Base-by-base conservation (phyloP, 37 sponge, comb jelly and placozoan genomes). In the Bolinopsis microptera region DNA sequence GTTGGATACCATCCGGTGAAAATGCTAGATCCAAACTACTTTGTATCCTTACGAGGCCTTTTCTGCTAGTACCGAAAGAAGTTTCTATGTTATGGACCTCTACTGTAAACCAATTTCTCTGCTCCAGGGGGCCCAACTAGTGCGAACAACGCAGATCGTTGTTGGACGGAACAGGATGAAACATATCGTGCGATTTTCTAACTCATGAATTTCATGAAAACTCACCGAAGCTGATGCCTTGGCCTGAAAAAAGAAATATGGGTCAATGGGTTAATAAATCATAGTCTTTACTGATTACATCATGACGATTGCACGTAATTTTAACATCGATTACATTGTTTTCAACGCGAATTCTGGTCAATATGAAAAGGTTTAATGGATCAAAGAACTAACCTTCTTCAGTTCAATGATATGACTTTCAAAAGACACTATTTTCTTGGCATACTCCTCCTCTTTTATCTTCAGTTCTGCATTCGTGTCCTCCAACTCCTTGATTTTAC, bases 171-270 rank as follows among this genome's bases (percentile, higher is more conserved):
- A 67, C 13, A 21, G 21, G 18, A 67, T 67, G 68, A 22, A 13
- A 67, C 68, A 67, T 21, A 67, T n/a, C n/a, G n/a, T n/a, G n/a
- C n/a, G n/a, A n/a, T n/a, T n/a, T n/a, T n/a, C n/a, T n/a, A n/a
- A n/a, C n/a, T n/a, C n/a, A n/a, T n/a, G n/a, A n/a, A n/a, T n/a
- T n/a, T n/a, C n/a, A n/a, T n/a, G n/a, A 48, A 86, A 33, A 86
- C 90, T 86, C 61, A 86, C 90, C 36, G 90, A 41, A 13, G 90
- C 90, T 39, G 90, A 86, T 8, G 90, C 90, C 39, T 86, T 86
- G 8, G 32, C 90, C 90, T 86, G 90, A 86, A 86, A 86, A 22
- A 72, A 8, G 75, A 28, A 21, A 67, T 13, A 67, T n/a, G n/a
- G n/a, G n/a, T n/a, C n/a, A n/a, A n/a, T n/a, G n/a, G n/a, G n/a